phyloP scores from a whole-genome alignment of 2,888 invertebrate genomes.

The Neoitamus cyanurus region DNA sequence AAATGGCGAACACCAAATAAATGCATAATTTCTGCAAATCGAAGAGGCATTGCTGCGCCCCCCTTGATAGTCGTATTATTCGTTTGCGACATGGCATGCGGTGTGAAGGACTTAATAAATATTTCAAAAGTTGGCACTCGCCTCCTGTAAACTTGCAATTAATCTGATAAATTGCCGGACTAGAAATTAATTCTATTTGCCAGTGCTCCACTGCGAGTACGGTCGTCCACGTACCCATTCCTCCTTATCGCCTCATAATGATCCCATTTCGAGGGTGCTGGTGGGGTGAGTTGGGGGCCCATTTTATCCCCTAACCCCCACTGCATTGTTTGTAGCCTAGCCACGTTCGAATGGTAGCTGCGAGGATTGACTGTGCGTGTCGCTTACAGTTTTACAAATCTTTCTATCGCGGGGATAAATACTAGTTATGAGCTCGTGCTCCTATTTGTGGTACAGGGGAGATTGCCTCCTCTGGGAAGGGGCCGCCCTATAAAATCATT shows the following conservation, averaged over 20 bases:
- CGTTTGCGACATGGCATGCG: not conserved
- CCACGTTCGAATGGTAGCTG: not conserved
- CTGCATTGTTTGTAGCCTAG: not conserved
- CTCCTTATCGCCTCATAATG: not conserved
- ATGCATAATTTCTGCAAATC: not conserved
- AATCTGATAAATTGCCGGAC: slow-evolving; percentile 1
- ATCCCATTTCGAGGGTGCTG: not conserved
- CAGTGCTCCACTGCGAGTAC: not conserved
- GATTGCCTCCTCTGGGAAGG: not conserved
- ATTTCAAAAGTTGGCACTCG: slow-evolving; percentile 1
- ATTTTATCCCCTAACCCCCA: not conserved
- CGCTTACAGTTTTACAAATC: not conserved
- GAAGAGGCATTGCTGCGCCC: not conserved
- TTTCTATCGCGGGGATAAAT: not conserved
- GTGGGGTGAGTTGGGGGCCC: not conserved
- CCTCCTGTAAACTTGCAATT: slow-evolving; percentile 1
- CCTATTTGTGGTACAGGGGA: not conserved
- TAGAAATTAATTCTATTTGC: slow-evolving; percentile 27
- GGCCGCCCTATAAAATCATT: not conserved
- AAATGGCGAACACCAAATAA: not conserved
- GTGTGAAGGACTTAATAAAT: slow-evolving; percentile 16
- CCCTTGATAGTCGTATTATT: not conserved
- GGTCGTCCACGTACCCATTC: not conserved
- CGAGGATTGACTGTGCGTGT: not conserved
- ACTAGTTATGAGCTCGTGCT: not conserved